These are phyloP conservation scores for Hypothenemus hampei DNA, from an alignment of 1,140 invertebrate genomes.

Conservation along the genomic window DNA sequence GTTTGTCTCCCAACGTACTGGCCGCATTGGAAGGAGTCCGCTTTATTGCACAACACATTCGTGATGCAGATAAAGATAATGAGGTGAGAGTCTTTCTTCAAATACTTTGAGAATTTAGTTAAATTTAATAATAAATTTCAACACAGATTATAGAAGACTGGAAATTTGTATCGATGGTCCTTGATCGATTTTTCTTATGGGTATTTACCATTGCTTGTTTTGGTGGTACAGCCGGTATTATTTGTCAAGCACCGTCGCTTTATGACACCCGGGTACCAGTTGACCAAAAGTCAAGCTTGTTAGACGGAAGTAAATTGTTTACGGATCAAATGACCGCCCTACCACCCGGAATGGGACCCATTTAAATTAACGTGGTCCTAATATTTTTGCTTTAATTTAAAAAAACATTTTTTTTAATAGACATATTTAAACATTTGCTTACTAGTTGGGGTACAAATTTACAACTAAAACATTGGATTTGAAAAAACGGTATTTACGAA, in stretches of 20 bases:
- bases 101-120: not conserved
- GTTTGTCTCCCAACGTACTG: constrained; percentile 79
- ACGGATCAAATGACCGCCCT: constrained; percentile 54
- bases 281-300: constrained; percentile 71
- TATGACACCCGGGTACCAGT: constrained; percentile 89
- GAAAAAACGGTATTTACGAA: not conserved
- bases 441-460: too few species aligned
- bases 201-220: constrained; percentile 94
- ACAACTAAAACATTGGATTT: too few species aligned
- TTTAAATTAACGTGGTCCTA: not conserved
- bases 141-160: constrained; percentile 90
- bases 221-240: constrained; percentile 85
- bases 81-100: constrained; percentile 63
- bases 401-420: not conserved
- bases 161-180: constrained; percentile 99
- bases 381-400: not conserved
- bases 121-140: not conserved
- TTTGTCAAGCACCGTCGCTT: constrained; percentile 91
- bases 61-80: constrained; percentile 90
- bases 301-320: constrained; percentile 65
- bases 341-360: constrained; percentile 5
- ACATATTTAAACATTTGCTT: not conserved
- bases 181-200: constrained; percentile 94
- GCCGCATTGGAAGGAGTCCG: constrained; percentile 89
- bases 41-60: constrained; percentile 96